Evolutionary conservation across 2,888 invertebrate genomes (phyloP).

Genomic region (Dicycla oo): DNA sequence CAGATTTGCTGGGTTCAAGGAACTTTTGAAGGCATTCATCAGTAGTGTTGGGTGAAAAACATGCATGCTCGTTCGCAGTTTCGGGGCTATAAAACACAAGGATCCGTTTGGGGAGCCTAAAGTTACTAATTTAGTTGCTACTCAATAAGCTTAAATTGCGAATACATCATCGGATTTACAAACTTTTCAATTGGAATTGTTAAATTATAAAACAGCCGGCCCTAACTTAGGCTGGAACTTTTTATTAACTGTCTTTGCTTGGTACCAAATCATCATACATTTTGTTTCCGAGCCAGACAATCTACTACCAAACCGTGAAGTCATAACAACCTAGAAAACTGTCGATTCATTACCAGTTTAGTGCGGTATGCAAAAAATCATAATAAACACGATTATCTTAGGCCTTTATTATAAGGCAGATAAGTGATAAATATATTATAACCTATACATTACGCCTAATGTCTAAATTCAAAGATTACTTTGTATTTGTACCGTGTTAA

Average conservation of each 20-base stretch:
- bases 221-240: neutral
- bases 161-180: neutral
- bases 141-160: neutral
- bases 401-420: no score
- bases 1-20: constrained; percentile 70
- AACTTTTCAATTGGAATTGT: neutral
- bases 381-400: neutral
- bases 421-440: neutral
- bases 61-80: neutral
- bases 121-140: neutral
- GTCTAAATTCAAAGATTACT: neutral
- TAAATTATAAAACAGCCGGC: neutral
- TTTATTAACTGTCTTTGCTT: neutral
- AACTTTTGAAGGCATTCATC: constrained; percentile 34
- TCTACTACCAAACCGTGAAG: neutral
- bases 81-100: neutral
- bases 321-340: neutral
- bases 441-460: neutral
- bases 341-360: neutral
- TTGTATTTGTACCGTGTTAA: neutral
- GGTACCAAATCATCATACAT: neutral
- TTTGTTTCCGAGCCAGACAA: neutral
- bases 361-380: neutral
- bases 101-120: neutral
- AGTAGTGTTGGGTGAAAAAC: constrained; percentile 2